Percentiles rank a stretch among this genome's conserved stretches.
These are phyloP conservation scores for Cephus runcator DNA, from an alignment of 2,888 invertebrate genomes.

Conservation along the genomic window DNA sequence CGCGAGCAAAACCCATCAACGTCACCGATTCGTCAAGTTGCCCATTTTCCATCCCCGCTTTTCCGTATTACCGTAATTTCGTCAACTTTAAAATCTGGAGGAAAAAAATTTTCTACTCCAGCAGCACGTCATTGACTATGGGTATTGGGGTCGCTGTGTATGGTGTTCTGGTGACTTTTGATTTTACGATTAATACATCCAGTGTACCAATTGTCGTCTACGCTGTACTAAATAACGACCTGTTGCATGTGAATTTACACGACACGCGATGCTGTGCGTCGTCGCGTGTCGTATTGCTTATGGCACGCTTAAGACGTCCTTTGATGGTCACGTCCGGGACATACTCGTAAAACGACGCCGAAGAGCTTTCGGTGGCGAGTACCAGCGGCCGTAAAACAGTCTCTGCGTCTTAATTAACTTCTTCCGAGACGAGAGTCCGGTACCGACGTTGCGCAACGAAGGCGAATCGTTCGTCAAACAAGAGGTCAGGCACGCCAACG, in stretches of 20 bases:
- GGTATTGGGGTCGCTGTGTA: too few relatives aligned
- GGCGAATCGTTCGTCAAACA: neutral
- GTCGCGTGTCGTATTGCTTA: neutral
- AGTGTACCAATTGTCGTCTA: neutral
- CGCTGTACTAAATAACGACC: neutral
- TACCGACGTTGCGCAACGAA: neutral
- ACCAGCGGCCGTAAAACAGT: neutral
- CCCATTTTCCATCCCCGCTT: neutral
- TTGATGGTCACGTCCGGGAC: neutral
- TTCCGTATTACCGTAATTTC: too few relatives aligned
- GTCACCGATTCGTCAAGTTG: neutral
- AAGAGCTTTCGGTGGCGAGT: neutral
- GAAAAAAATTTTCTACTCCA: neutral
- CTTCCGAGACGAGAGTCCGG: neutral
- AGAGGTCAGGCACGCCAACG: neutral
- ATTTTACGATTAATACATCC: neutral
- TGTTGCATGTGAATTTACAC: neutral
- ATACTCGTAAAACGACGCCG: neutral
- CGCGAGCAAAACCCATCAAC: neutral
- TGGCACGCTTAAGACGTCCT: neutral
- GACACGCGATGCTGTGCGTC: neutral
- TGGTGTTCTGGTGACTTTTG: neutral
- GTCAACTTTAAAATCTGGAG: too few relatives aligned
- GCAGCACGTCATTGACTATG: rapidly evolving
- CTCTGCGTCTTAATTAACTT: neutral